Evolutionary conservation across 2,113 vertebrate genomes (phyloP), one percentile per base, ranked within the genome.

Genomic region (Pionites leucogaster): DNA sequence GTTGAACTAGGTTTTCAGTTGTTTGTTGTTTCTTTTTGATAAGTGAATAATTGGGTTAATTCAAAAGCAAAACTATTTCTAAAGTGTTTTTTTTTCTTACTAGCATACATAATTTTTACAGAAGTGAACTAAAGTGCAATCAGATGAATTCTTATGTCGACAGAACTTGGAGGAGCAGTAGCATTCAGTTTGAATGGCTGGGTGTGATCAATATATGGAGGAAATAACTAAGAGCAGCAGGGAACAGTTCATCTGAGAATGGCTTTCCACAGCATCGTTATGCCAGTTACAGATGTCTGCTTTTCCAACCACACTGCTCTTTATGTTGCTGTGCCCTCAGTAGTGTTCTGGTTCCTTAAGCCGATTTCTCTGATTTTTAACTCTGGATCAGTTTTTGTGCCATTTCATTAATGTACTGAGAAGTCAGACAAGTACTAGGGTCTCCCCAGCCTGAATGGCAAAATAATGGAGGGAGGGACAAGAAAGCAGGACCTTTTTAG

Each of bases 1-100:
- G 4, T 52, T 88, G 18, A 4, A 35, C 14, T 47, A 9, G 0
- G 0, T 62, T 46, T 79, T 67, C 3, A 2, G 2, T 35, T 46
- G 16, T 27, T 59, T 1, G 0, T 77, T 50, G 15, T 11, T 57
- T 71, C n/a, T 22, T 65, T 67, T 83, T 83, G 67, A 31, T 62
- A 72, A 67, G 49, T 62, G 18, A 42, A 53, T 31, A 42, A 53
- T 27, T 60, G 23, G 8, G 9, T 67, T 84, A 33, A 47, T 79
- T 42, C 22, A 72, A 55, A 88, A 72, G n/a, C 22, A 53, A 60
- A 72, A 28, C 9, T 8, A 42, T 13, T 39, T 44, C 64, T 24
- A 41, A 60, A 62, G 11, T 28, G 9, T 0, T 4, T 24, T 16
- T 42, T 63, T 57, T 78, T 31, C 50, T 23, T 46, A 15, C 19